Base-by-base conservation (phyloP, 2,888 invertebrate genomes). In the Dolomedes plantarius region DNA sequence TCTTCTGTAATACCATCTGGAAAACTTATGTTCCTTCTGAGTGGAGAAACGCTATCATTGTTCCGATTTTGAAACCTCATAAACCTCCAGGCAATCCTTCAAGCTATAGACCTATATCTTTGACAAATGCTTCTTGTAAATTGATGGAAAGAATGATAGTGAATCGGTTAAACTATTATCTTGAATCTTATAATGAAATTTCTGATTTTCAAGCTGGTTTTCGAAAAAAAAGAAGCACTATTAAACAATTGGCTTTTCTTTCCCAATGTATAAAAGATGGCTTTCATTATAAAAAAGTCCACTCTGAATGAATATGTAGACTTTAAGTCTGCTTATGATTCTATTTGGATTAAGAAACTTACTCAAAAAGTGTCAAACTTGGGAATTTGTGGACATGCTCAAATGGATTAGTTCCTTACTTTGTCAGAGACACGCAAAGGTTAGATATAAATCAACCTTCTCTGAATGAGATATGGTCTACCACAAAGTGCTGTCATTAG, bases 201-300 rank as follows among this genome's bases (percentile, higher is more conserved):
- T 65, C 28, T n/a, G 39, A 39, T 11, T 65, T 65, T 31, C 29
- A 75, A 16, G 39, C 74, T 64, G 39, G 75, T 28, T 64, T 75
- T 39, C 11, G 13, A 28, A 32, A 62, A 27, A 46, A 46, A 46
- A 6, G n/a, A 46, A 46, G 13, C 41, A 46, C 9, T 13, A 16
- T 9, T 16, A n/a, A 9, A 46, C 41, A 46, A 9, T 2, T 13
- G 46, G 41, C 41, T 16, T 46, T 46, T 46, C 41, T 46, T 46
- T 46, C 41, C 46, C 41, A 46, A 13, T 46, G 13, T 13, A 46
- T 46, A 46, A 46, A 46, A 46, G 6, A 46, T 46, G 2, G 41
- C n/a, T 46, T 46, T 13, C 41, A 46, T 41, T 46, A 41, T 16
- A 46, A 46, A 16, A n/a, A 46, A 16, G 16, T 46, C 41, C 13